Base-by-base conservation (phyloP, 1,140 invertebrate genomes). In the Drusus annulatus region DNA sequence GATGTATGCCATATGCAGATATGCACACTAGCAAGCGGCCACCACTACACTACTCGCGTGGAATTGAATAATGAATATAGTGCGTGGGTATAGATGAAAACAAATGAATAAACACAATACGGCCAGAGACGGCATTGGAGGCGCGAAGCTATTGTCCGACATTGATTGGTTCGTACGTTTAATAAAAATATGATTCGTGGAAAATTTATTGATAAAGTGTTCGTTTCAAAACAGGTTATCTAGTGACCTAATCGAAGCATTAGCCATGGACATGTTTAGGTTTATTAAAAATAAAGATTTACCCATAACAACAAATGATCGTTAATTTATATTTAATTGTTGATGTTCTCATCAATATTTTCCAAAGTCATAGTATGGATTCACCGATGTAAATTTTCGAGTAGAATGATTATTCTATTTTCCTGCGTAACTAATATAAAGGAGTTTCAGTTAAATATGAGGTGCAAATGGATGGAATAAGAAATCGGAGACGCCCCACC, bases 101-200 rank as follows among this genome's bases (percentile, higher is more conserved):
- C 63, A 68, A 68, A 68, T 68, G 50, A 68, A 68, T 68, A 68
- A 68, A 68, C 63, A 68, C 63, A 68, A 36, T 68, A 68, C 19
- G 63, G 17, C 28, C 36, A n/a, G 63, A 68, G 28, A 68, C 63
- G 63, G 63, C 16, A 21, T 68, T 10, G 28, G 16, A 68, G 63
- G 63, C 63, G 63, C 63, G 63, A 68, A 31, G 31, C 63, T 19
- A 45, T 68, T 68, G 63, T 68, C 15, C 31, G 63, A 31, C 28
- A 17, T 36, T 68, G 63, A 68, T 68, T 68, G 36, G 63, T 31
- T 36, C 28, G 28, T 31, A 36, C 31, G 63, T 36, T 68, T 17
- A 17, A 68, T 31, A 68, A 68, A 68, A 68, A 25, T n/a, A 31
- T 36, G 28, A 25, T 60, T 25, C 19, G 58, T 23, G 58, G 8